These are phyloP conservation scores for Trichopria drosophilae DNA, from an alignment of 2,888 invertebrate species.

Conservation along the genomic window DNA sequence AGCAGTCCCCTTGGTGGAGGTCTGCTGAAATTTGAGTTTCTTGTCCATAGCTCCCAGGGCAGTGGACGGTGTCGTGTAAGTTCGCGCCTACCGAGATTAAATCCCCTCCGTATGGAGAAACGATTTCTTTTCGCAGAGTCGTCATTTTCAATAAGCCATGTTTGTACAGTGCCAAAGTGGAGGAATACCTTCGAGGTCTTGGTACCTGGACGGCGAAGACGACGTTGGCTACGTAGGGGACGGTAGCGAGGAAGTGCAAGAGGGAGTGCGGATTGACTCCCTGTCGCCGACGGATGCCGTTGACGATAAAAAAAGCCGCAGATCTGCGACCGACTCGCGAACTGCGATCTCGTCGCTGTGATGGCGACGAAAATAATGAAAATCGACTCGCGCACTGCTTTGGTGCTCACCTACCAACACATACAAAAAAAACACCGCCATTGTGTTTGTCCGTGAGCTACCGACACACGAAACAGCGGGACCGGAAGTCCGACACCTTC, in stretches of 20 bases:
- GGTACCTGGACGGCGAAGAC: constrained; percentile 30
- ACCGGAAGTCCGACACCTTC: no score
- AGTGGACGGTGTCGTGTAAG: constrained; percentile 55
- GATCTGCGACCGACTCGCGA: constrained; percentile 65
- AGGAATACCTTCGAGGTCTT: constrained; percentile 45
- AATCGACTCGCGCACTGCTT: no score
- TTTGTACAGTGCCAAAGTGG: constrained; percentile 60
- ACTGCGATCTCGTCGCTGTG: constrained; percentile 66
- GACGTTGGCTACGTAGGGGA: constrained; percentile 7
- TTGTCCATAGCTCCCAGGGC: constrained; percentile 68
- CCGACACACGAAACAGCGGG: no score
- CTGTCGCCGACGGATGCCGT: constrained; percentile 24
- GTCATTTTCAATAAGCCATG: constrained; percentile 81
- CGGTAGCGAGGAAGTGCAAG: no score
- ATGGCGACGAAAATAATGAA: constrained; percentile 66
- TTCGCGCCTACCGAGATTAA: constrained; percentile 62
- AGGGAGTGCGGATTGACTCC: constrained; percentile 19
- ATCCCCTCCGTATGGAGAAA: constrained; percentile 74
- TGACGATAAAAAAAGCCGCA: constrained; percentile 42
- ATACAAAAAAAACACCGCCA: no score
- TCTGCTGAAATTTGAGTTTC: constrained; percentile 72
- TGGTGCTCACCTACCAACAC: no score
- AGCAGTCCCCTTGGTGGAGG: constrained; percentile 70
- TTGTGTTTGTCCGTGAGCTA: no score
- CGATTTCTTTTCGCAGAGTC: constrained; percentile 68